Evolutionary conservation across 2,888 invertebrate species (phyloP).

Genomic region (Eucera pruinosa): DNA sequence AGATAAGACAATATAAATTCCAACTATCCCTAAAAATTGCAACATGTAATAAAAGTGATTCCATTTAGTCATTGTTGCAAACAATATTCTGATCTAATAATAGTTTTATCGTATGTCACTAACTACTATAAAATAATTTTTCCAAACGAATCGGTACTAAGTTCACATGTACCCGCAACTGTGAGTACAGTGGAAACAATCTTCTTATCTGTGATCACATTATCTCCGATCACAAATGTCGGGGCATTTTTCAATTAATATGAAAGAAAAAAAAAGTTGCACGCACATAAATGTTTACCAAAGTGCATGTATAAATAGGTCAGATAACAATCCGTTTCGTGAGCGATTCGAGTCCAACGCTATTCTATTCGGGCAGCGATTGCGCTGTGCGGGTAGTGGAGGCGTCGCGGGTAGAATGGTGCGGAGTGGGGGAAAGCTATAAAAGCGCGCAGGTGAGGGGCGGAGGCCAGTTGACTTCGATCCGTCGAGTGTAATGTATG

Average conservation of each 20-base stretch:
- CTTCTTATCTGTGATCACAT: conserved; percentile 5
- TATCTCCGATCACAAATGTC: conserved; percentile 2
- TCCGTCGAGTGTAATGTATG: conserved; percentile 58
- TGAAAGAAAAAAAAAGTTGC: background rate
- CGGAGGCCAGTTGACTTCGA: conserved; percentile 82
- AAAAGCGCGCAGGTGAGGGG: conserved; percentile 81
- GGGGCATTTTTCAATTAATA: background rate
- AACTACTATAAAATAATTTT: background rate
- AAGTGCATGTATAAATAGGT: conserved; percentile 40
- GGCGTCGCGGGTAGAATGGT: conserved; percentile 65
- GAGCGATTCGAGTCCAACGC: conserved; percentile 61
- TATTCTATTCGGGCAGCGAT: conserved; percentile 76
- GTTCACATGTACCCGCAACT: conserved; percentile 4
- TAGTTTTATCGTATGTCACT: background rate
- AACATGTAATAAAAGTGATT: too few species aligned
- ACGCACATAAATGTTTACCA: conserved; percentile 33
- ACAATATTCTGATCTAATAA: background rate
- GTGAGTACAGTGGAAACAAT: background rate
- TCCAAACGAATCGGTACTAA: background rate
- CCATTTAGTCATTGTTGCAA: background rate
- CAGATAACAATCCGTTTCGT: conserved; percentile 50
- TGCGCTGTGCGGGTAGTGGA: conserved; percentile 74
- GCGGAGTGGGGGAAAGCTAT: conserved; percentile 74
- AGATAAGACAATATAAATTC: too few species aligned
- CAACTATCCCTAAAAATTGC: too few species aligned